A percentile compares a stretch with the other conserved stretches of the same genome.
Evolutionary conservation across 2,797 vertebrate species (phyloP).

Genomic region (Heterohyrax brucei): DNA sequence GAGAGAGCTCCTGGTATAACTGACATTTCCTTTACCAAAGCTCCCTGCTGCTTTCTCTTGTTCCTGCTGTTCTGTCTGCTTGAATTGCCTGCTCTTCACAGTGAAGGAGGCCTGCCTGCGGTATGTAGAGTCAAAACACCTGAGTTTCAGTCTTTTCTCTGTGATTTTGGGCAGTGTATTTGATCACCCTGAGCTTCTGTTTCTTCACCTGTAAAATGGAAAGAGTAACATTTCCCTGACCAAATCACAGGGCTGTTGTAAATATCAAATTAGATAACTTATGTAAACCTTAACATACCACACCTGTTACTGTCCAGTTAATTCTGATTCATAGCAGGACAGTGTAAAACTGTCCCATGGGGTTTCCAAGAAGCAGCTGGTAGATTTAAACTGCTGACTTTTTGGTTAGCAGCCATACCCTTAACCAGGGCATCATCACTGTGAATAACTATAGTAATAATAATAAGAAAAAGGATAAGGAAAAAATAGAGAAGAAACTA

Average conservation of each 20-base stretch:
- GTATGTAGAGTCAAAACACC: constrained; percentile 14
- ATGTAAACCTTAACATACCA: constrained; percentile 32
- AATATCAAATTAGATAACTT: constrained; percentile 32
- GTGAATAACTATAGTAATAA: no score
- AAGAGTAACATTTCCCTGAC: constrained; percentile 42
- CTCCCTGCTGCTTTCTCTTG: constrained; percentile 45
- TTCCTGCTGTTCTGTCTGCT: constrained; percentile 45
- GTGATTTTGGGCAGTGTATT: neutral
- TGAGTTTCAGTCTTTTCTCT: constrained; percentile 61
- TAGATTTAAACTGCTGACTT: no score
- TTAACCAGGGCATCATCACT: neutral
- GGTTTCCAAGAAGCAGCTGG: no score
- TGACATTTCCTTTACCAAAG: neutral
- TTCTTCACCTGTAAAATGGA: constrained; percentile 61
- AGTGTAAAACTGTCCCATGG: no score
- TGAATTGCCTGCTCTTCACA: constrained; percentile 40
- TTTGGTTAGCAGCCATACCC: no score
- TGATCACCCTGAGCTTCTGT: constrained; percentile 55
- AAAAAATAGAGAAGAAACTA: neutral
- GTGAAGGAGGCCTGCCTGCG: neutral
- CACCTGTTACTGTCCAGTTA: no score
- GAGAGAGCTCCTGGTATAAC: neutral
- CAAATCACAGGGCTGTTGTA: constrained; percentile 40
- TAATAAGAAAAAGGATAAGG: neutral
- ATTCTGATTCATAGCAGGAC: no score